Percentiles rank a stretch among this genome's conserved stretches.
Evolutionary conservation across 2,113 vertebrate genomes (phyloP).

Genomic region (Parotia lawesii): DNA sequence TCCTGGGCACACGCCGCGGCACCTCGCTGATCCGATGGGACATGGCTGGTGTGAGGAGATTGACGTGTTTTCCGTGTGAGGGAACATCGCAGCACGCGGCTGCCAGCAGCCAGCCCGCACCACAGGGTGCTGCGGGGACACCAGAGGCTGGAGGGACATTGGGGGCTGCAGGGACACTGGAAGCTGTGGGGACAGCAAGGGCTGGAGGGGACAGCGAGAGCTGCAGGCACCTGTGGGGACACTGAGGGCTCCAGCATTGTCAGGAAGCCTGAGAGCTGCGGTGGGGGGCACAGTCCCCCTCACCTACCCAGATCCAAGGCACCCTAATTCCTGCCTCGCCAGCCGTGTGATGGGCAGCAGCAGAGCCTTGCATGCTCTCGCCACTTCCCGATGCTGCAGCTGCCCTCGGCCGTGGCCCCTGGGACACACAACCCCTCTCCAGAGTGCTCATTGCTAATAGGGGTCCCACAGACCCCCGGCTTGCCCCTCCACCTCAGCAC

Average conservation of each 20-base stretch:
- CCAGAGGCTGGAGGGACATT: accelerated
- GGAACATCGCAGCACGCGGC: neutral
- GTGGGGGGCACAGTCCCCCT: neutral
- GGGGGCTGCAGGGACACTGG: accelerated
- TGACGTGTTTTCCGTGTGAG: neutral
- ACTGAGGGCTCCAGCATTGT: neutral
- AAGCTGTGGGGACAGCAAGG: neutral
- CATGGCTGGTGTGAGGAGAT: neutral
- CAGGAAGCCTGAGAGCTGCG: neutral
- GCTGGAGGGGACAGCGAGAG: neutral
- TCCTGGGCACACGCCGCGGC: neutral
- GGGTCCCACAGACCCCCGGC: neutral
- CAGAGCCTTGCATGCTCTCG: neutral
- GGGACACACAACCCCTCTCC: neutral
- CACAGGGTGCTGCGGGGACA: neutral
- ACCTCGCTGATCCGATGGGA: slow-evolving; percentile 7
- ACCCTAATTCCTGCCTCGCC: neutral
- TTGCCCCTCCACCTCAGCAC: accelerated
- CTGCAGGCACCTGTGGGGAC: neutral
- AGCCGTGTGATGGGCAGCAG: neutral
- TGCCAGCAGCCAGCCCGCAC: neutral
- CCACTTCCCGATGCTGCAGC: neutral
- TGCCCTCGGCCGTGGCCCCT: neutral
- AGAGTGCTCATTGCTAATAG: neutral
- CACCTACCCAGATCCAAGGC: neutral